A percentile compares a stretch with the other conserved stretches of the same genome.
phyloP scores from a whole-genome alignment of 2,888 invertebrate species.

The Andricus curvator region DNA sequence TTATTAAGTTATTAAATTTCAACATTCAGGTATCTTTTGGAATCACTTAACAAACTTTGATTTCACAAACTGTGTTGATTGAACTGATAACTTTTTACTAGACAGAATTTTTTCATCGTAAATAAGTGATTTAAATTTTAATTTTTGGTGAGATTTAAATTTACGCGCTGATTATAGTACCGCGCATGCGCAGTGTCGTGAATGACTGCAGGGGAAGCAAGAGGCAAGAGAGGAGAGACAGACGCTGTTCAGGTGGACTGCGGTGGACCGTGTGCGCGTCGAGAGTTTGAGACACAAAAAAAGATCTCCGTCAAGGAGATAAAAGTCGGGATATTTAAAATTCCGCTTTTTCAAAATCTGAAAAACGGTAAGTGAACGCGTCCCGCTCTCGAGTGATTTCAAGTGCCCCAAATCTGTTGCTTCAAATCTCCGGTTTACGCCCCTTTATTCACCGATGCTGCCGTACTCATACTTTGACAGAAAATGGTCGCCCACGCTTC shows the following conservation, averaged over 20 bases:
- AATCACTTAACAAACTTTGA: too few species aligned
- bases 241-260: not conserved
- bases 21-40: too few species aligned
- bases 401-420: not conserved
- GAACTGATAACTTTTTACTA: too few species aligned
- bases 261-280: not conserved
- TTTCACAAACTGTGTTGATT: too few species aligned
- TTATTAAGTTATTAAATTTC: too few species aligned
- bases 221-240: not conserved
- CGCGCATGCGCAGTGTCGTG: not conserved
- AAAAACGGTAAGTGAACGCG: slow-evolving; percentile 36
- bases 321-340: not conserved
- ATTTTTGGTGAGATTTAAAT: not conserved
- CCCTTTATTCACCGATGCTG: slow-evolving; percentile 64
- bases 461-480: slow-evolving; percentile 11
- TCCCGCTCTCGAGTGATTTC: not conserved
- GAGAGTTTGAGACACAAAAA: not conserved
- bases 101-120: too few species aligned
- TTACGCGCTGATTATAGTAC: not conserved
- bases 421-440: slow-evolving; percentile 37
- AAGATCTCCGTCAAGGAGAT: not conserved
- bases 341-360: slow-evolving; percentile 35
- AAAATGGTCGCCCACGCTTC: slow-evolving; percentile 57
- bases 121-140: too few species aligned
- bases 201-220: not conserved